phyloP scores from a whole-genome alignment of 2,113 vertebrate species.

The Sphyrna mokarran region DNA sequence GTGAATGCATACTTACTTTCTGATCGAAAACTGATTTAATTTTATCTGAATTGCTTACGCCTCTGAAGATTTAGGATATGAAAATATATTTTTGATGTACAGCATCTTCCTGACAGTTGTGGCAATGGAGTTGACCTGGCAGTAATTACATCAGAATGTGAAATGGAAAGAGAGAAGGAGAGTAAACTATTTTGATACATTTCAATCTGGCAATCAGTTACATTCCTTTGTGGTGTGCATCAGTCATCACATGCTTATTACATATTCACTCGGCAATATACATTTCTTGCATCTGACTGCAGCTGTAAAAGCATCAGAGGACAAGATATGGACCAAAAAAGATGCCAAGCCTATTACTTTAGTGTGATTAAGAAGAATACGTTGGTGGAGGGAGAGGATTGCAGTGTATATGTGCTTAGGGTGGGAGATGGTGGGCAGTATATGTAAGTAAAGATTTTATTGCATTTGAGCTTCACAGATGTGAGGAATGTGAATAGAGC shows the following conservation, averaged over 20 bases:
- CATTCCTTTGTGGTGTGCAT: neutral
- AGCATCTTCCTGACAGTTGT: neutral
- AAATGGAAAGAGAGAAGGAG: neutral
- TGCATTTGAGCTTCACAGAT: neutral
- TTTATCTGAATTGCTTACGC: neutral
- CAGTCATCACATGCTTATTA: conserved; percentile 13
- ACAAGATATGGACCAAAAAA: neutral
- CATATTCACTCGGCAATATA: conserved; percentile 11
- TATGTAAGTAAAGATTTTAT: neutral
- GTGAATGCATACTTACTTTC: neutral
- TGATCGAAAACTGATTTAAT: neutral
- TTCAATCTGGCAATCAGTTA: neutral
- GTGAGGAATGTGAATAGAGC: neutral
- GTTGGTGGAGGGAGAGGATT: no score
- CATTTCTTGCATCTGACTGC: neutral
- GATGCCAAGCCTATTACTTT: neutral
- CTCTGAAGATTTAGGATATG: conserved; percentile 2
- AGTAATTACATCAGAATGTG: conserved; percentile 4
- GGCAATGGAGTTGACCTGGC: neutral
- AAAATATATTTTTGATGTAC: conserved; percentile 20
- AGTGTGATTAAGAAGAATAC: neutral
- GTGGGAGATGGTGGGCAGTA: neutral
- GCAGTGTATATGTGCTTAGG: neutral
- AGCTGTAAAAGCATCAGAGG: neutral
- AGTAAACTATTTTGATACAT: conserved; percentile 7